Evolutionary conservation across 2,888 invertebrate genomes (phyloP).

Genomic region (Callosobruchus maculatus): DNA sequence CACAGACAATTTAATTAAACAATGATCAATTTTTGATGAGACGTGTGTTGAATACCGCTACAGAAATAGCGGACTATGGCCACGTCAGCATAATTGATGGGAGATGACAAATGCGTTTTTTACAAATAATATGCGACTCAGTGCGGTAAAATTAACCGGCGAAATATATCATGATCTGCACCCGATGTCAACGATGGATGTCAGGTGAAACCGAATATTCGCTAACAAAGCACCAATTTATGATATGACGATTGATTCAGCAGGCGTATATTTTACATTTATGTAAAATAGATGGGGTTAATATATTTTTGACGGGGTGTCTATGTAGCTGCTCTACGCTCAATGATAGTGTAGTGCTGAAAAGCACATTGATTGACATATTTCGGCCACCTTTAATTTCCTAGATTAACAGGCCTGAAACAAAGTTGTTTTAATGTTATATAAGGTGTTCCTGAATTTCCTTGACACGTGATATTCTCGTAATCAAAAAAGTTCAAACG

Average conservation of each 20-base stretch:
- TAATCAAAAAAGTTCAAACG: too few species aligned
- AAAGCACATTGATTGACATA: too few species aligned
- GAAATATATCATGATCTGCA: background rate
- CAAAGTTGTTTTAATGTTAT: too few species aligned
- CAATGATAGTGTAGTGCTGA: background rate
- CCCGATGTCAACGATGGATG: background rate
- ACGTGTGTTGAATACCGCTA: background rate
- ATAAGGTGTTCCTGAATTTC: too few species aligned
- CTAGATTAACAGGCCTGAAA: too few species aligned
- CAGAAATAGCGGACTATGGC: background rate
- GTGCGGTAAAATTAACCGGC: background rate
- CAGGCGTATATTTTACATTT: background rate
- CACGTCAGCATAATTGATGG: background rate
- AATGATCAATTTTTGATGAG: background rate
- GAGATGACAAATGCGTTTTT: background rate
- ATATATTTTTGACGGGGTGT: background rate
- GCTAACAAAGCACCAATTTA: background rate
- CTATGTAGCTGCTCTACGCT: background rate
- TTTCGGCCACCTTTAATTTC: too few species aligned
- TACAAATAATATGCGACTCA: background rate
- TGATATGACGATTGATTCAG: background rate
- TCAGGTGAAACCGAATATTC: background rate
- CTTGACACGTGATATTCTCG: too few species aligned
- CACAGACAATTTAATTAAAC: background rate
- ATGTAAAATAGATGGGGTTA: background rate